Base-by-base conservation (phyloP, 1,140 invertebrate genomes). In the Galleria mellonella region DNA sequence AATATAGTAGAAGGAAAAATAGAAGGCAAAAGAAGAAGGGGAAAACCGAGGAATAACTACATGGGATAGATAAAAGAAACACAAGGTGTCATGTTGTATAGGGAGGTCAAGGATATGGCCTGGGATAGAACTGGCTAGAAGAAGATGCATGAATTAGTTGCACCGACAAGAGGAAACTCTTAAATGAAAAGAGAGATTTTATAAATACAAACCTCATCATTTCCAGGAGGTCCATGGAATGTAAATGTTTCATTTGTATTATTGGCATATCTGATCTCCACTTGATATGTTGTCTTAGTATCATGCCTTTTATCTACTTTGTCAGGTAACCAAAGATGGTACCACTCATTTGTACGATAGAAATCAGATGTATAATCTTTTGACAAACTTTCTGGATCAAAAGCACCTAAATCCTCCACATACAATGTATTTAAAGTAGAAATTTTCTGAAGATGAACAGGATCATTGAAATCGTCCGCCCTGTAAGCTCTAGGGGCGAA, bases 291-390 rank as follows among this genome's bases (percentile, higher is more conserved):
- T 14, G 94, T 97, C 87, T 98, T 98, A 0, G 97, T 97, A 67
- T 98, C 97, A 64, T 97, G 95, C 50, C 95, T 87, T 23, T 90
- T 88, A 0, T 88, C 85, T 31, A 96, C 94, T 59, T 90, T 89
- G 83, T 98, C 97, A 4, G 96, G 97, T 51, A 99, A 77, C 94
- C 94, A 98, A 33, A 89, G 85, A 33, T 90, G 90, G 63, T 94
- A 96, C 97, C 97, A 99, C 72, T 98, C 95, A 76, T 98, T 98
- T 29, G 93, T 96, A 49, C 94, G 91, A 83, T 98, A 98, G 57
- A 91, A 92, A 59, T 96, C 94, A 12, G 92, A 92, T 0, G 96
- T 96, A 72, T 99, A 99, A 87, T 99, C 97, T 32, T 90, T 87
- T 31, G 93, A 94, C 36, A 88, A 85, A 27, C 91, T 94, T 11